Conservation (phyloP, 1,140 invertebrate genomes). For the Aporrectodea caliginosa region DNA sequence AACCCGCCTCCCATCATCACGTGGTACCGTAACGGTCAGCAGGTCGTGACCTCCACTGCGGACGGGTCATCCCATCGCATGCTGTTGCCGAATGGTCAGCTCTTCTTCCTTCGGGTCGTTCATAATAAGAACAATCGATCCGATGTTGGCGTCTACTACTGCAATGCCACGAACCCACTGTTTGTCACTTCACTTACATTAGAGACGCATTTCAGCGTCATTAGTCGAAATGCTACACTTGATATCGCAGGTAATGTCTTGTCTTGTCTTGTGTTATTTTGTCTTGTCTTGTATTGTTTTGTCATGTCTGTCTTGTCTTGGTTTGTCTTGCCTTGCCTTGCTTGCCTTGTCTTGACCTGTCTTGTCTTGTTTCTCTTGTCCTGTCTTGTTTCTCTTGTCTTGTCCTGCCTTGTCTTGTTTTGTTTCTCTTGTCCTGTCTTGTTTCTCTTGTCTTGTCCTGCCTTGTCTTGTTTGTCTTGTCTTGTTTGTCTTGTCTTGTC, state of each 20-base stretch:
- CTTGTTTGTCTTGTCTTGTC: too few relatives aligned
- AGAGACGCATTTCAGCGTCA: constrained; percentile 74
- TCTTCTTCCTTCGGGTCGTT: constrained; percentile 82
- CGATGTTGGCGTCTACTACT: constrained; percentile 69
- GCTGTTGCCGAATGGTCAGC: constrained; percentile 78
- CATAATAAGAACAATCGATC: constrained; percentile 47
- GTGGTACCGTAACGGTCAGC: constrained; percentile 66
- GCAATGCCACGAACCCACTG: constrained; percentile 80
- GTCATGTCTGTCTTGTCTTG: too few relatives aligned
- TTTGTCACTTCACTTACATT: too few relatives aligned
- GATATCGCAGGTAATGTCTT: constrained; percentile 81
- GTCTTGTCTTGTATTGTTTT: too few relatives aligned
- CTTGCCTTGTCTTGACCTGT: too few relatives aligned
- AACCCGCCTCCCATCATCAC: constrained; percentile 79
- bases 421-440: too few relatives aligned
- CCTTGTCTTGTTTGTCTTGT: too few relatives aligned
- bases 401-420: too few relatives aligned
- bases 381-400: too few relatives aligned
- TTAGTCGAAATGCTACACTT: constrained; percentile 85
- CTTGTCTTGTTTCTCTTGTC: too few relatives aligned
- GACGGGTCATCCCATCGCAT: constrained; percentile 73
- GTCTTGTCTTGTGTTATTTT: constrained; percentile 31
- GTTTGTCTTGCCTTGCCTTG: too few relatives aligned
- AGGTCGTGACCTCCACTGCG: constrained; percentile 56
- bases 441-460: too few relatives aligned